Conservation (phyloP, 2,888 invertebrate genomes). For the Mylabris sibirica region DNA sequence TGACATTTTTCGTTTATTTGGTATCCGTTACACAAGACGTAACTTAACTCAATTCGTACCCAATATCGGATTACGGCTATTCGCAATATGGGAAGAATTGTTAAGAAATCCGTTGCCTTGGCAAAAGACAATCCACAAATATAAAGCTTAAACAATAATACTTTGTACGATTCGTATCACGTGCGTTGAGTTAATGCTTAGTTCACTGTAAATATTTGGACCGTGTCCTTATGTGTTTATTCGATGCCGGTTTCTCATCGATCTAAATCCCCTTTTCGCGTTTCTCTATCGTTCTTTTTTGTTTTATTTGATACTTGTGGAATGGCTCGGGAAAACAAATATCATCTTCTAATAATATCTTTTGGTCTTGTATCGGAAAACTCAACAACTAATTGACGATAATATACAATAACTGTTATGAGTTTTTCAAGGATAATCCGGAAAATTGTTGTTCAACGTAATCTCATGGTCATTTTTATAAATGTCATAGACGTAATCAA, state of each 20-base stretch:
- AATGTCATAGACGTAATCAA: slow-evolving; percentile 21
- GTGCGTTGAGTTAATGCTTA: slow-evolving; percentile 53
- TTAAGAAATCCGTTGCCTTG: slow-evolving; percentile 54
- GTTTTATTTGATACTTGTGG: slow-evolving; percentile 29
- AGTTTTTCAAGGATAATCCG: slow-evolving; percentile 29
- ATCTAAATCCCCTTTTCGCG: slow-evolving; percentile 28
- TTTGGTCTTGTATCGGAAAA: slow-evolving; percentile 7
- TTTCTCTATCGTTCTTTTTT: background rate
- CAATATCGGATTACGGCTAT: slow-evolving; percentile 59
- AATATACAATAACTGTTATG: background rate
- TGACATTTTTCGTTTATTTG: slow-evolving; percentile 60
- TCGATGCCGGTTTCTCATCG: slow-evolving; percentile 19
- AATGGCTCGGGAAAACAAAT: slow-evolving; percentile 23
- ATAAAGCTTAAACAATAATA: slow-evolving; percentile 44
- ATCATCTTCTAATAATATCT: slow-evolving; percentile 25
- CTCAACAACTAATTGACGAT: slow-evolving; percentile 12
- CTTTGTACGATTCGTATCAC: slow-evolving; percentile 50
- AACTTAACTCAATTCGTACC: slow-evolving; percentile 57
- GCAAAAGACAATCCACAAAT: slow-evolving; percentile 30
- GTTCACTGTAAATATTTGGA: slow-evolving; percentile 58
- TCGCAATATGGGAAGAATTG: slow-evolving; percentile 55
- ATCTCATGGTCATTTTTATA: slow-evolving; percentile 29
- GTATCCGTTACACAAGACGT: slow-evolving; percentile 51
- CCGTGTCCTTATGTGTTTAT: slow-evolving; percentile 33
- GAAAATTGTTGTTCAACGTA: slow-evolving; percentile 11